These are phyloP conservation scores for Pristionchus mayeri DNA, from an alignment of 2,888 invertebrate genomes.

Conservation along the genomic window DNA sequence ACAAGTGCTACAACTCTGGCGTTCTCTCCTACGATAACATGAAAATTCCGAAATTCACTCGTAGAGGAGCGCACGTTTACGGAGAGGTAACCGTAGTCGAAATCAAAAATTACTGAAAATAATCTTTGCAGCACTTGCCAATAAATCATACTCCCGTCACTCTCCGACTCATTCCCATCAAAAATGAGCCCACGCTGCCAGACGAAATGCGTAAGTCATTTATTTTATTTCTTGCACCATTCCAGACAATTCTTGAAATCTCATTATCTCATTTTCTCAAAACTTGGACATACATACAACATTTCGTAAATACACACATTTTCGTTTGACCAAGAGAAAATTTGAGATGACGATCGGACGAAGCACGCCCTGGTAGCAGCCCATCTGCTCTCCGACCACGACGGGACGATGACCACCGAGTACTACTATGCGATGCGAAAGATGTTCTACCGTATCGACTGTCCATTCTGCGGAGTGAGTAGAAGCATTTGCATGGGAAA, in stretches of 20 bases:
- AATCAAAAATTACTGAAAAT: too few species aligned
- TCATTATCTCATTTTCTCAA: background rate
- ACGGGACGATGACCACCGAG: background rate
- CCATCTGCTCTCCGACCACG: constrained; percentile 21
- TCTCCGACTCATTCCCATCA: background rate
- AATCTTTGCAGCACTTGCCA: background rate
- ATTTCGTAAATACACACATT: background rate
- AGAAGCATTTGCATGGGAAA: too few species aligned
- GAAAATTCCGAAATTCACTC: constrained; percentile 2
- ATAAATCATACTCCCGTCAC: background rate
- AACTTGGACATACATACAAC: background rate
- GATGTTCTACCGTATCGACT: constrained; percentile 16
- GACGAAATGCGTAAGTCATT: constrained; percentile 18
- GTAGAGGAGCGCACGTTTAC: background rate
- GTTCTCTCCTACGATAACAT: background rate
- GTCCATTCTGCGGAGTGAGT: constrained; percentile 32
- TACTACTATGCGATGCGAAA: constrained; percentile 35
- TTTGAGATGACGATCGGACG: background rate
- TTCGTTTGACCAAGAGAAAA: too few species aligned
- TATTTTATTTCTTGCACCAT: background rate
- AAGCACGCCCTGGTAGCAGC: constrained; percentile 26
- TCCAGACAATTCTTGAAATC: background rate
- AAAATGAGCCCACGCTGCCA: background rate
- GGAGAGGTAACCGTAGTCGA: background rate
- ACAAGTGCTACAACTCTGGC: background rate